Evolutionary conservation across 2,113 vertebrate species (phyloP).

Genomic region (Hirundichthys speculiger): DNA sequence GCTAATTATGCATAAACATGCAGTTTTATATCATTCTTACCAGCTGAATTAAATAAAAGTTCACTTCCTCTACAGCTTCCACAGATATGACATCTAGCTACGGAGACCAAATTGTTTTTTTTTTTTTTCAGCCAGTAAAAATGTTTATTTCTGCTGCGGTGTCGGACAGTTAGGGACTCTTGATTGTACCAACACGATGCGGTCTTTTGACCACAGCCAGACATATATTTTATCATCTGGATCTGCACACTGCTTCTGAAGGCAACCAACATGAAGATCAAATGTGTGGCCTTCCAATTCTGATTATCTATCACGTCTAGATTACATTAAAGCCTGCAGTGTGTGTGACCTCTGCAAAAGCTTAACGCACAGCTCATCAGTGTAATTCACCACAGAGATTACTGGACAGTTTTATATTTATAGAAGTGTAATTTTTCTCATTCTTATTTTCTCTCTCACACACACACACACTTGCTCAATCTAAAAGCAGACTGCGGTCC

Average conservation of each 20-base stretch:
- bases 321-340: neutral
- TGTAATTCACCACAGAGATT: neutral
- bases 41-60: too few species aligned
- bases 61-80: too few species aligned
- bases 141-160: too few species aligned
- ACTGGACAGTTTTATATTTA: neutral
- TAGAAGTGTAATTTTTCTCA: neutral
- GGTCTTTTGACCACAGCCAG: neutral
- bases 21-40: too few species aligned
- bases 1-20: too few species aligned
- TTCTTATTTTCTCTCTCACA: neutral
- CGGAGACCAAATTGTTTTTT: too few species aligned
- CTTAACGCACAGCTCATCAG: neutral
- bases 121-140: too few species aligned
- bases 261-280: neutral
- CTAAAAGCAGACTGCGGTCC: neutral
- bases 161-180: too few species aligned
- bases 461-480: neutral
- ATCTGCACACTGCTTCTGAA: neutral
- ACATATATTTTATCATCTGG: slow-evolving; percentile 4
- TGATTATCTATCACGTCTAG: neutral
- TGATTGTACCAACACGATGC: too few species aligned
- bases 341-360: neutral
- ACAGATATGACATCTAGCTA: too few species aligned
- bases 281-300: neutral